phyloP scores from a whole-genome alignment of 2,113 vertebrate species.

The Lepidothrix coronata region DNA sequence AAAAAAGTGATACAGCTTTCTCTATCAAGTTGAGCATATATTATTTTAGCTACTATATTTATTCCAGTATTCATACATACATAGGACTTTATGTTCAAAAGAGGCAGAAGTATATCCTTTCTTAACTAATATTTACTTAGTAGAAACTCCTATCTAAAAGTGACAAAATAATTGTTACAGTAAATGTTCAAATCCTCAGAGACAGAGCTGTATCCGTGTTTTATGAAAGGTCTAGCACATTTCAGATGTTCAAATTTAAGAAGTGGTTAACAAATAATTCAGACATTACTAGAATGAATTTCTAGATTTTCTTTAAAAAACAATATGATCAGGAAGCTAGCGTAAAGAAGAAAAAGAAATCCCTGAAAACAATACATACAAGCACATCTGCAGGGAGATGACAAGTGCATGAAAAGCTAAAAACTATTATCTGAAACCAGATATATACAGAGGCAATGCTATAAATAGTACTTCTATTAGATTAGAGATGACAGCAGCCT shows the following conservation, averaged over 20 bases:
- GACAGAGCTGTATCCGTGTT: neutral
- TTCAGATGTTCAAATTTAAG: neutral
- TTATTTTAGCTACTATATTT: neutral
- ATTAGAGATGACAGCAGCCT: constrained; percentile 12
- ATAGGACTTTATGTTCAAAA: neutral
- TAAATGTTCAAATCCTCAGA: neutral
- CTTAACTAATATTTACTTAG: neutral
- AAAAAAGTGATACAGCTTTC: neutral
- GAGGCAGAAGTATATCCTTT: neutral
- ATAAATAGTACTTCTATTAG: neutral
- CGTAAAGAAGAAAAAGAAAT: neutral
- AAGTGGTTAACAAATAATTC: neutral
- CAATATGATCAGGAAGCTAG: neutral
- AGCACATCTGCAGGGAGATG: neutral
- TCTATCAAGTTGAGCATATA: neutral
- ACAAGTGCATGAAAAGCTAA: constrained; percentile 1
- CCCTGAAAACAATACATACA: neutral
- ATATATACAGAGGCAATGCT: neutral
- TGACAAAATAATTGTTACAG: neutral
- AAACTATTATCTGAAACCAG: neutral
- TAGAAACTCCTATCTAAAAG: neutral
- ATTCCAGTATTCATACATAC: neutral
- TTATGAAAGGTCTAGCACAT: neutral
- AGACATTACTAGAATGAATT: neutral
- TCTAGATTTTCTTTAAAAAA: neutral